Evolutionary conservation across 1,140 invertebrate genomes (phyloP).

Genomic region (Diploscapter pachys): DNA sequence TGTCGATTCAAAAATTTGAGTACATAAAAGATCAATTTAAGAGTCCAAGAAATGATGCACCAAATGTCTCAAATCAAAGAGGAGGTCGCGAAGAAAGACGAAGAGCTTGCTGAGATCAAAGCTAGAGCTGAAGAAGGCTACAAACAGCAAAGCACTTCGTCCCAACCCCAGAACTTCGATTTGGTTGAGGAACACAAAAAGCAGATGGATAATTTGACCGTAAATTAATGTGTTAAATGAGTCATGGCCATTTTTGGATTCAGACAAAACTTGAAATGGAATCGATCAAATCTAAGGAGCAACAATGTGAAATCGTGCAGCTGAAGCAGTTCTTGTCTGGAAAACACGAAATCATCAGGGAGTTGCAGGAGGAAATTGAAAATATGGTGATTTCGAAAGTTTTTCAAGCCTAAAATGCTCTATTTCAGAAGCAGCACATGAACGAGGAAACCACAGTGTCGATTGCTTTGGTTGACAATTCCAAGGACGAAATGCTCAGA

Average conservation of each 20-base stretch:
- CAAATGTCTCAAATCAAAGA: slow-evolving; percentile 32
- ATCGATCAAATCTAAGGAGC: too few relatives aligned
- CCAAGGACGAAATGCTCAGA: slow-evolving; percentile 16
- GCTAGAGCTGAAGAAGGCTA: not conserved
- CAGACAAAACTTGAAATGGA: too few relatives aligned
- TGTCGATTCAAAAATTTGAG: slow-evolving; percentile 15
- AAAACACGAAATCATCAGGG: too few relatives aligned
- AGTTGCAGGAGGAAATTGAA: too few relatives aligned
- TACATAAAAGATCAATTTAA: slow-evolving; percentile 26
- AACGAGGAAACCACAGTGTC: slow-evolving; percentile 22
- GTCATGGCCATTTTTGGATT: too few relatives aligned
- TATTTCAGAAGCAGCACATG: slow-evolving; percentile 14
- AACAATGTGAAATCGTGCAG: too few relatives aligned
- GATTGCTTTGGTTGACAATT: slow-evolving; percentile 19
- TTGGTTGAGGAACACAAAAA: slow-evolving; percentile 9
- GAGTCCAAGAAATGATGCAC: slow-evolving; percentile 33
- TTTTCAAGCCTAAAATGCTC: too few relatives aligned
- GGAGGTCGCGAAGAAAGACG: slow-evolving; percentile 37
- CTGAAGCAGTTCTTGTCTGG: too few relatives aligned
- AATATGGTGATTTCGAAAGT: too few relatives aligned
- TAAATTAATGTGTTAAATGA: too few relatives aligned
- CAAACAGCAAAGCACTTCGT: not conserved
- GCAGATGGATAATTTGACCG: not conserved
- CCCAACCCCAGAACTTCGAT: not conserved
- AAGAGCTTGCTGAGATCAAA: slow-evolving; percentile 33